Base-by-base conservation (phyloP, 1,140 invertebrate species). In the Hetaerina americana region DNA sequence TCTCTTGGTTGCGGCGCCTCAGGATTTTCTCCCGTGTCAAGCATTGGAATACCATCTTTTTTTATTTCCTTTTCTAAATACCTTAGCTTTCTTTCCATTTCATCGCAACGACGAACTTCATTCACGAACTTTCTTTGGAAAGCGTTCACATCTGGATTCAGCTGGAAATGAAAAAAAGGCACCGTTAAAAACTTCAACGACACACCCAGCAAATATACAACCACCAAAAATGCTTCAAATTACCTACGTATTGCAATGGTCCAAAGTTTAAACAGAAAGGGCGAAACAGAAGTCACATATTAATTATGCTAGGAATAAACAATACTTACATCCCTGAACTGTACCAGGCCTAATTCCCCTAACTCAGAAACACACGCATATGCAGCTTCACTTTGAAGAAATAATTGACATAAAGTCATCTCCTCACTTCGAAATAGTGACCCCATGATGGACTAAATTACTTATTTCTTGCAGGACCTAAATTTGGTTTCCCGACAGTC, bases 31-130 rank as follows among this genome's bases (percentile, higher is more conserved):
- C 95, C 96, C 0, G 95, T 95, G 77, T 99, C 96, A 79, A 97
- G 79, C 91, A 99, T 97, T 0, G 94, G 94, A 74, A 99, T 97
- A 5, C 88, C 92, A 84, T 99, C 97, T 77, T 97, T 98, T 75
- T 95, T 93, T 74, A 99, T 98, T 84, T 99, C 97, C 78, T 96
- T 97, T 80, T 99, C 97, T 77, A 99, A 81, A 79, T 97, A 99
- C 8, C 95, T 89, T 31, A 97, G 82, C 80, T 96, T 96, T 28
- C 95, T 85, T 82, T 97, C 95, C 94, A 97, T 96, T 83, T 97
- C 95, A 84, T 97, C 94, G 79, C 95, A 96, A 2, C 95, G 87
- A 15, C 94, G 87, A 27, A 97, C 93, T 82, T 97, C 95, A 82
- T 95, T 95, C 66, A 96, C 94, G 82, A 96, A 97, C 82, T 96